Conservation (phyloP, 92 coral and sea anemone genomes). For the Plumapathes pennacea region DNA sequence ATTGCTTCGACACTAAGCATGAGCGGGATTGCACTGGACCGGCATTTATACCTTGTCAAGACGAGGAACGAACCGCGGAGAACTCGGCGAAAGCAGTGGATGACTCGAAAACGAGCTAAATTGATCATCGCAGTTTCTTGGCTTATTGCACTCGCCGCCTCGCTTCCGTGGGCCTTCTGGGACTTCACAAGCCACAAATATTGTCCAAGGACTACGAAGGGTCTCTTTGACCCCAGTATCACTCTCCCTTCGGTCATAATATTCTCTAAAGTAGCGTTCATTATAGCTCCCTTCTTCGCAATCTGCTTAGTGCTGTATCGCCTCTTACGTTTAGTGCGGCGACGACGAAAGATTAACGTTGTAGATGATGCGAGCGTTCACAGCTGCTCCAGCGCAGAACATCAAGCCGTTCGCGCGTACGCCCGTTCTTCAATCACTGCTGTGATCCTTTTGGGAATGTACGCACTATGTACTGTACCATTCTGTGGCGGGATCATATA, state of each 20-base stretch:
- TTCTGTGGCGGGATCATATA: constrained; percentile 43
- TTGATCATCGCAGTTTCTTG: constrained; percentile 46
- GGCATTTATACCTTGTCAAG: constrained; percentile 59
- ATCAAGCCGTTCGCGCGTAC: constrained; percentile 34
- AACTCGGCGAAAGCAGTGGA: constrained; percentile 29
- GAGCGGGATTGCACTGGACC: constrained; percentile 62
- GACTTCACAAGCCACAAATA: too few relatives aligned
- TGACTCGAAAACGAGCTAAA: constrained; percentile 26
- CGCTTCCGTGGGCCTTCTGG: constrained; percentile 81
- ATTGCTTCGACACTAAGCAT: constrained; percentile 62
- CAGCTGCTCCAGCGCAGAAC: constrained; percentile 35
- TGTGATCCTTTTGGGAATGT: constrained; percentile 41
- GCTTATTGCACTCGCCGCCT: constrained; percentile 38
- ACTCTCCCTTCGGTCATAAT: too few relatives aligned
- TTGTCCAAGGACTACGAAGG: too few relatives aligned
- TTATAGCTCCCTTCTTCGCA: constrained; percentile 43
- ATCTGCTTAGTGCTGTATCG: constrained; percentile 35
- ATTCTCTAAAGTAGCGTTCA: constrained; percentile 24
- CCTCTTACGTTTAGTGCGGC: constrained; percentile 44
- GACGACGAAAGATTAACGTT: constrained; percentile 49
- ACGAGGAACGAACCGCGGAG: too few relatives aligned
- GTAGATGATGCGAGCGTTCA: constrained; percentile 12
- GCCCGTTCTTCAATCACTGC: constrained; percentile 67
- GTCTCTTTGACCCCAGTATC: too few relatives aligned
- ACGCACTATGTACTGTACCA: constrained; percentile 42